Conservation (phyloP, 2,113 vertebrate species). For the Lonchura striata region DNA sequence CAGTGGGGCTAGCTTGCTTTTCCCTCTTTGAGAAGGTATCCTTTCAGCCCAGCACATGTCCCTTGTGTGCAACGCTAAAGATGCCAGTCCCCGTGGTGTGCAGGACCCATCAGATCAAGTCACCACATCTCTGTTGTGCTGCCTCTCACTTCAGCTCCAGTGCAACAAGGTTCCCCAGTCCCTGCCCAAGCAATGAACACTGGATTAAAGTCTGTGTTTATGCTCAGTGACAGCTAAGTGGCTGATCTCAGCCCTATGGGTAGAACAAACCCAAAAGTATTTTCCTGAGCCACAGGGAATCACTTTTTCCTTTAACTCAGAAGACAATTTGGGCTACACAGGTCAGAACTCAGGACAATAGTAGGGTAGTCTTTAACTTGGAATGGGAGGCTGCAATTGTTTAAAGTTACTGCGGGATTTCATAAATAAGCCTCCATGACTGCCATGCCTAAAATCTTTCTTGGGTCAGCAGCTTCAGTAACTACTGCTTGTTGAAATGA, state of each 20-base stretch:
- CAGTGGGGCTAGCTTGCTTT: not conserved
- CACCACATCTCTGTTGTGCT: not conserved
- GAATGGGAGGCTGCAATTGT: not conserved
- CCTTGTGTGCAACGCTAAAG: not conserved
- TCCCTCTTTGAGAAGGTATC: not conserved
- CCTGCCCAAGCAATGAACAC: fast-evolving
- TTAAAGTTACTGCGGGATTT: not conserved
- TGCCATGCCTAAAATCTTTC: not conserved
- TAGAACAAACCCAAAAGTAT: not conserved
- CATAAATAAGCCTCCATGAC: not conserved
- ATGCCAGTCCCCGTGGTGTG: fast-evolving
- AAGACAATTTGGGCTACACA: not conserved
- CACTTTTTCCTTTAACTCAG: not conserved
- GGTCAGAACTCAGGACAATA: not conserved
- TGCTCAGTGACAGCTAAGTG: not conserved
- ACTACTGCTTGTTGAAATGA: not conserved
- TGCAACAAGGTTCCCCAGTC: not conserved
- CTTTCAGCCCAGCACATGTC: fast-evolving
- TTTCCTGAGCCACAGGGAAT: not conserved
- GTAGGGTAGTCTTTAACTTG: not conserved
- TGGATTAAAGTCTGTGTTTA: not conserved
- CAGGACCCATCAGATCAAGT: not conserved
- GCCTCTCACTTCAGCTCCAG: not conserved
- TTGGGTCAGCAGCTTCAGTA: conserved; percentile 1
- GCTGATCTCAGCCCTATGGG: not conserved